phyloP scores from a whole-genome alignment of 2,113 vertebrate genomes.

The Nettapus auritus region DNA sequence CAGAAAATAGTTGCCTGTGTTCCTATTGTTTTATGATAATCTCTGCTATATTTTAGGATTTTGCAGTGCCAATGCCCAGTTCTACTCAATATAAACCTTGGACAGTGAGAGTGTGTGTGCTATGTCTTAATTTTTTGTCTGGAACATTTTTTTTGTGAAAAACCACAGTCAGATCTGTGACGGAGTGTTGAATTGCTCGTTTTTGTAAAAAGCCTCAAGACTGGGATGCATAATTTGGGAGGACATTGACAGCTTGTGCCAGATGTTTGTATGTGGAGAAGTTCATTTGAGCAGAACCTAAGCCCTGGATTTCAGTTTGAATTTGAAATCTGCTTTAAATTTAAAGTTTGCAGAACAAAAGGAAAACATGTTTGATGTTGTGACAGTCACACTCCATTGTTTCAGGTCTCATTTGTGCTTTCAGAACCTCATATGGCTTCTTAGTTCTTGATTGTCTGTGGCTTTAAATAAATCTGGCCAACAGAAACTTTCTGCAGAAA shows the following conservation, averaged over 20 bases:
- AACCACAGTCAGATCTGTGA: background rate
- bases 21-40: constrained; percentile 37
- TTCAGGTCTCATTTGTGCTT: constrained; percentile 13
- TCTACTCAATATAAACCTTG: constrained; percentile 46
- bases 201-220: constrained; percentile 10
- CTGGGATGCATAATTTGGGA: background rate
- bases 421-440: background rate
- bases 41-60: constrained; percentile 8
- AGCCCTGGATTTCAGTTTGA: background rate
- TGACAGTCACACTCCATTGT: constrained; percentile 20
- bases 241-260: background rate
- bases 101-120: background rate
- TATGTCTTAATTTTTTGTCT: constrained; percentile 4
- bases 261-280: background rate
- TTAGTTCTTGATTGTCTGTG: background rate
- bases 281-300: background rate
- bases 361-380: constrained; percentile 12
- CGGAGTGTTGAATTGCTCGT: background rate
- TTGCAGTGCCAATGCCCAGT: background rate
- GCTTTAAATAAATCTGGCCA: constrained; percentile 13
- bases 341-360: constrained; percentile 27
- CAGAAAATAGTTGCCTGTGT: constrained; percentile 15
- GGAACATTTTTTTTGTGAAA: constrained; percentile 33
- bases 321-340: constrained; percentile 45
- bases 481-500: background rate